Percentiles rank a stretch among this genome's conserved stretches.
Evolutionary conservation across 2,113 vertebrate genomes (phyloP).

Genomic region (Smithornis capensis): DNA sequence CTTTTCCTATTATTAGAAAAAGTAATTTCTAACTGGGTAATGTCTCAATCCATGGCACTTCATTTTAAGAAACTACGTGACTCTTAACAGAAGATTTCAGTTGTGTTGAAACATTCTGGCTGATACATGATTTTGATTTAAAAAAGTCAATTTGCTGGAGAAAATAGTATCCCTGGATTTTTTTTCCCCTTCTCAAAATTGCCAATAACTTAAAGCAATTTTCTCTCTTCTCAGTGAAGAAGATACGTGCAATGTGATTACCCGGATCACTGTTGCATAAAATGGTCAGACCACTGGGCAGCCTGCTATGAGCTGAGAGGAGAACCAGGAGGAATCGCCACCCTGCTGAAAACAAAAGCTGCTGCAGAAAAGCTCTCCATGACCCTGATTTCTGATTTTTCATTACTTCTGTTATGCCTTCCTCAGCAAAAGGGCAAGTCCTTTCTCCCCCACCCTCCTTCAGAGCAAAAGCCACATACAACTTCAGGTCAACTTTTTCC

Average conservation of each 20-base stretch:
- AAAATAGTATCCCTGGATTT: neutral
- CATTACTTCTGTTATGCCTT: neutral
- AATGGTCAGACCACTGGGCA: neutral
- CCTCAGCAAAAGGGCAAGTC: neutral
- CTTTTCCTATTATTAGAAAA: neutral
- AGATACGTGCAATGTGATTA: neutral
- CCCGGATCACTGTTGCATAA: neutral
- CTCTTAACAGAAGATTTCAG: neutral
- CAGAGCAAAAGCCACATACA: neutral
- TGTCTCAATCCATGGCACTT: neutral
- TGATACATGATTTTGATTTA: neutral
- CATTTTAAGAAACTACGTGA: neutral
- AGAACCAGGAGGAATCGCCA: neutral
- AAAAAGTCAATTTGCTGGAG: neutral
- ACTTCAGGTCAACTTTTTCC: neutral
- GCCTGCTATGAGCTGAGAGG: neutral
- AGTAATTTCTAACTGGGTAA: no score
- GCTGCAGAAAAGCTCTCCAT: neutral
- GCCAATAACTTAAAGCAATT: neutral
- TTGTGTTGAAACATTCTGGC: neutral
- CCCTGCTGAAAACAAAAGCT: neutral
- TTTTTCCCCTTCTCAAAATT: neutral
- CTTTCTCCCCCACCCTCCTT: neutral
- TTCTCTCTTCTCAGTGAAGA: neutral
- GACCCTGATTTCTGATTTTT: neutral